Base-by-base conservation (phyloP, 1,140 invertebrate genomes). In the Plutomurus gul region DNA sequence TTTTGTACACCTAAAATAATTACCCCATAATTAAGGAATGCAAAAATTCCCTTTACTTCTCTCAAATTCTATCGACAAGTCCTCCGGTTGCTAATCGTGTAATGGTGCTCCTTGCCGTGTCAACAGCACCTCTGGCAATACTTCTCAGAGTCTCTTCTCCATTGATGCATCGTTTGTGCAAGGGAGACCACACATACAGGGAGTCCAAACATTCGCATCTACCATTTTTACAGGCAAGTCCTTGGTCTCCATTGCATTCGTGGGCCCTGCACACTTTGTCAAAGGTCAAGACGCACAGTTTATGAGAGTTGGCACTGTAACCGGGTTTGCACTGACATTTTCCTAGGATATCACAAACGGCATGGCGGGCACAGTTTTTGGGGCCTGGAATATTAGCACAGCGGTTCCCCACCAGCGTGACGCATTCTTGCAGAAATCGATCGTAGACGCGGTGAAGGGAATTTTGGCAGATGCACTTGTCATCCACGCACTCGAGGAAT, bases 191-290 rank as follows among this genome's bases (percentile, higher is more conserved):
- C 4, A 75, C 49, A 25, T 43, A 79, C 46, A 72, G 2, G 0
- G 72, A 75, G 39, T 79, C 78, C n/a, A 79, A 8, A 22, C 78
- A 79, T 11, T 36, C 5, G 27, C 78, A 79, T 7, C 5, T 70
- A 4, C 51, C 51, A 11, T 46, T 37, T 37, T 75, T 75, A 22
- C 78, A 79, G 11, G 72, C 78, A 4, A 79, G 51, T 8, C 73
- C 78, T 37, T 39, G 27, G 30, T 79, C 78, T 16, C 33, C 7
- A 47, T 79, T 79, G 30, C 78, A 79, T 37, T 70, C 20, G 6
- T 36, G 7, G 13, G 73, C 30, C 11, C 37, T 33, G 39, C 78
- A 79, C 6, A 6, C 8, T 75, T 75, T 16, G 1, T 51, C 51
- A 27, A 39, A 46, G 37, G 37, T 40, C 0, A 70, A 1, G 1